Evolutionary conservation across 2,797 vertebrate species (phyloP).

Genomic region (Crocidura indochinensis): DNA sequence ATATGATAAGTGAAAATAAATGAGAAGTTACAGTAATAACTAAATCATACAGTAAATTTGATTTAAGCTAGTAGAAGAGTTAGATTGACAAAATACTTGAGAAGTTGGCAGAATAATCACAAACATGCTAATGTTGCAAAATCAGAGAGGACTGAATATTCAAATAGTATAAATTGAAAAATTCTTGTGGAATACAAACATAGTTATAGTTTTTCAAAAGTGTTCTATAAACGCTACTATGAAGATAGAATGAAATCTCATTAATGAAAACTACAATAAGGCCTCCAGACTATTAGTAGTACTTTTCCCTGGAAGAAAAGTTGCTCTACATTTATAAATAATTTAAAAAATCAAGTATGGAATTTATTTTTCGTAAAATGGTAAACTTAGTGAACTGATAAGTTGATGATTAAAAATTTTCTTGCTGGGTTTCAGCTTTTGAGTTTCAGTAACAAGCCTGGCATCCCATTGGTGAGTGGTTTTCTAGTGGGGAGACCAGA

Average conservation of each 20-base stretch:
- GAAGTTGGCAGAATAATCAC: constrained; percentile 18
- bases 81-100: constrained; percentile 13
- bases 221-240: constrained; percentile 9
- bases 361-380: not conserved
- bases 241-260: constrained; percentile 48
- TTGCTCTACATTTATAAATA: not conserved
- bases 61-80: constrained; percentile 40
- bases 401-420: not conserved
- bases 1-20: constrained; percentile 8
- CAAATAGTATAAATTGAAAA: constrained; percentile 16
- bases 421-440: too few relatives aligned
- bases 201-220: constrained; percentile 17
- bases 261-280: not conserved
- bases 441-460: not conserved
- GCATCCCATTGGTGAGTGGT: too few relatives aligned
- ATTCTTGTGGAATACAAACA: not conserved
- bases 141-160: constrained; percentile 4
- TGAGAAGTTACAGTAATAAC: not conserved
- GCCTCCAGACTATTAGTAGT: not conserved
- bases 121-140: not conserved
- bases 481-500: not conserved
- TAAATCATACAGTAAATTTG: not conserved
- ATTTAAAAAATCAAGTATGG: not conserved
- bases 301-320: not conserved
- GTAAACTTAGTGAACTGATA: not conserved